Evolutionary conservation across 1,140 invertebrate genomes (phyloP).

Genomic region (Tribolium castaneum): DNA sequence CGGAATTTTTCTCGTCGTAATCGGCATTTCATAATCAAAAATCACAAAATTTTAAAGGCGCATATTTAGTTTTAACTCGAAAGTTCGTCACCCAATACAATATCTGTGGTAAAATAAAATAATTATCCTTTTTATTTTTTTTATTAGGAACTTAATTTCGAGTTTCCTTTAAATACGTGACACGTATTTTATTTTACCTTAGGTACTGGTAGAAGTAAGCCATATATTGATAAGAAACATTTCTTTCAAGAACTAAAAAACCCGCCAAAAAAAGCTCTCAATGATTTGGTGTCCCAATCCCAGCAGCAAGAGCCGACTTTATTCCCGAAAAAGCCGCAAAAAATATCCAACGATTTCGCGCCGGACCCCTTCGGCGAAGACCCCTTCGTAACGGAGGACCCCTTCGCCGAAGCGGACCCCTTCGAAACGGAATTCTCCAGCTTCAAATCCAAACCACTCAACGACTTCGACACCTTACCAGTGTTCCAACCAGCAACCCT

Average conservation of each 20-base stretch:
- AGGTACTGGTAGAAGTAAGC: conserved; percentile 88
- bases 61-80: too few species aligned
- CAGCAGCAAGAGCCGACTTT: conserved; percentile 49
- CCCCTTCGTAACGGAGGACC: conserved; percentile 75
- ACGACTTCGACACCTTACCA: conserved; percentile 40
- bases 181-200: conserved; percentile 64
- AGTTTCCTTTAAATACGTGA: conserved; percentile 41
- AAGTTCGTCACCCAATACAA: not conserved
- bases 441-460: conserved; percentile 41
- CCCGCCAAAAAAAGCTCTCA: conserved; percentile 89
- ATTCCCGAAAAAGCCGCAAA: conserved; percentile 56
- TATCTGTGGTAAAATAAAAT: conserved; percentile 59
- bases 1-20: too few species aligned
- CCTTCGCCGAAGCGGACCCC: conserved; percentile 73
- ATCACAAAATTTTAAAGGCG: too few species aligned
- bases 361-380: conserved; percentile 79
- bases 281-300: conserved; percentile 75
- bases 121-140: conserved; percentile 38
- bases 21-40: too few species aligned
- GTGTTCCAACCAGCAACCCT: conserved; percentile 35
- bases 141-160: conserved; percentile 18
- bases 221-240: conserved; percentile 94
- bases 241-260: conserved; percentile 95
- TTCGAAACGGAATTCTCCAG: conserved; percentile 69
- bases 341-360: conserved; percentile 62